Percentiles rank a stretch among this genome's conserved stretches.
These are phyloP conservation scores for Melitaea athalia DNA, from an alignment of 2,888 invertebrate genomes.

Conservation along the genomic window DNA sequence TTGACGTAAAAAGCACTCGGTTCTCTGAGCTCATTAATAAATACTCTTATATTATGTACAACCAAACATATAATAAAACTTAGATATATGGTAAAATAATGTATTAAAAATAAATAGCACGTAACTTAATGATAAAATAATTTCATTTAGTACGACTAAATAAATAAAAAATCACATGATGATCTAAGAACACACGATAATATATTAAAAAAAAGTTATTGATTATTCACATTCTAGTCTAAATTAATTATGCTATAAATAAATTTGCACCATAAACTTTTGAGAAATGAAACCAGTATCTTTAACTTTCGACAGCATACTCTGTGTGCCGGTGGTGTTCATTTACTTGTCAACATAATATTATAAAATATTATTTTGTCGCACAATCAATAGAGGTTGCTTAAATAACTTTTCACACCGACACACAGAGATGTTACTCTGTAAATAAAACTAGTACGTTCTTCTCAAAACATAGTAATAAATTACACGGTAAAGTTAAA, in stretches of 20 bases:
- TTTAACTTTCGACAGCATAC: constrained; percentile 5
- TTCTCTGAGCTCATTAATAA: not conserved
- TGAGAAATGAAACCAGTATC: constrained; percentile 21
- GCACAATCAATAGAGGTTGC: not conserved
- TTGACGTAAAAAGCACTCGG: not conserved
- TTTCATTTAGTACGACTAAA: constrained; percentile 12
- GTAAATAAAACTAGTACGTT: not conserved
- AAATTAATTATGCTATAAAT: constrained; percentile 23
- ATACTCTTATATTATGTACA: constrained; percentile 12
- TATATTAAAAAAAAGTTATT: not conserved
- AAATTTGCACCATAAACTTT: constrained; percentile 39
- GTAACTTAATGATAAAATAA: constrained; percentile 11
- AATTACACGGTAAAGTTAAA: constrained; percentile 9
- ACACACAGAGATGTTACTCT: not conserved
- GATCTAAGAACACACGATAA: constrained; percentile 17
- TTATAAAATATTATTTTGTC: not conserved
- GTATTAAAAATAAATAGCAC: constrained; percentile 29
- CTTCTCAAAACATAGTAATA: constrained; percentile 7
- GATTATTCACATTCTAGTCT: constrained; percentile 6
- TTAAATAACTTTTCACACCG: not conserved
- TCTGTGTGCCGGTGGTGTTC: constrained; percentile 6
- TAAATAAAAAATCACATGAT: constrained; percentile 29
- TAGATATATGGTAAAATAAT: constrained; percentile 11
- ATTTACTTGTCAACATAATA: not conserved
- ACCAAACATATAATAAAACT: constrained; percentile 9